phyloP scores from a whole-genome alignment of 2,113 vertebrate genomes.

The Nothoprocta pentlandii region DNA sequence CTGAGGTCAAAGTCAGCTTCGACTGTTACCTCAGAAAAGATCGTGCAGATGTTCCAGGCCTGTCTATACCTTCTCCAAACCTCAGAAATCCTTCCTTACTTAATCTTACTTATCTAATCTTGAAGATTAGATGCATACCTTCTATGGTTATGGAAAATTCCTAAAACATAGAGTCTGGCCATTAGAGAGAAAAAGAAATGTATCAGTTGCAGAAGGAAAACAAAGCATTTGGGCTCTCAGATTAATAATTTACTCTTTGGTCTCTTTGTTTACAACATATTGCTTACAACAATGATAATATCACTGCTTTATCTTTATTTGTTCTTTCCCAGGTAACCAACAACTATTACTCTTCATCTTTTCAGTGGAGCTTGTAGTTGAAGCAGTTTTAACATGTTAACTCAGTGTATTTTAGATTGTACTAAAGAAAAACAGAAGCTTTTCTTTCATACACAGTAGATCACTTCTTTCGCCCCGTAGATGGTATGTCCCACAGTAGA shows the following conservation, averaged over 20 bases:
- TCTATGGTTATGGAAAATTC: background rate
- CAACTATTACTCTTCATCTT: background rate
- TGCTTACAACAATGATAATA: background rate
- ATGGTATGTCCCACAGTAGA: background rate
- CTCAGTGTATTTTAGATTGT: background rate
- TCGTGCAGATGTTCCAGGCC: background rate
- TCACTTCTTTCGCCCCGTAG: background rate
- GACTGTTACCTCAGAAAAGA: background rate
- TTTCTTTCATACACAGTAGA: background rate
- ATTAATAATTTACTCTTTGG: slow-evolving; percentile 4
- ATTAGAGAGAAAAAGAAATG: background rate
- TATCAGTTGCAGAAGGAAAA: background rate
- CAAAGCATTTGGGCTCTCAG: background rate
- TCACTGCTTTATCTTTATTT: background rate
- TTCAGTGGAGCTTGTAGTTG: background rate
- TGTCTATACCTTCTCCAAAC: background rate
- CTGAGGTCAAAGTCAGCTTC: background rate
- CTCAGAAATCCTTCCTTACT: background rate
- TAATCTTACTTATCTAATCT: too few species aligned
- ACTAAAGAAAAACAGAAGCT: background rate
- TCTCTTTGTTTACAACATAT: background rate
- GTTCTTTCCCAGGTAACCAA: background rate
- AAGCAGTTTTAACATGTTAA: background rate
- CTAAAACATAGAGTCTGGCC: background rate
- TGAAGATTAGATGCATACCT: background rate